A percentile compares a stretch with the other conserved stretches of the same genome.
Evolutionary conservation across 2,113 vertebrate species (phyloP).

Genomic region (Mugil cephalus): DNA sequence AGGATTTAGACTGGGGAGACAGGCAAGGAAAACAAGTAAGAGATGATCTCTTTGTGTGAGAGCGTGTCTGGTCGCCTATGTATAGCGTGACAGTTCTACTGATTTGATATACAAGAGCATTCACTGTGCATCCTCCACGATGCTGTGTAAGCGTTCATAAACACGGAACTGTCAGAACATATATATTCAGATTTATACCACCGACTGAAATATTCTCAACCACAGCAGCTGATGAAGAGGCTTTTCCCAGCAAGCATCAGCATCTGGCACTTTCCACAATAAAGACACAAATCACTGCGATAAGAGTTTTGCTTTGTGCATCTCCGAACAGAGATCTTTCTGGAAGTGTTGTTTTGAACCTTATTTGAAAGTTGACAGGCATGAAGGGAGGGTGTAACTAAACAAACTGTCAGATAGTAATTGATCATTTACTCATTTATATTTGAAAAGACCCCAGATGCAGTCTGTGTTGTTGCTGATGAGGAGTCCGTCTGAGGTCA

Average conservation of each 20-base stretch:
- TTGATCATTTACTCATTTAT: not conserved
- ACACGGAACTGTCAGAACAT: slow-evolving; percentile 55
- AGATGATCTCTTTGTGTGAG: slow-evolving; percentile 18
- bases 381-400: not conserved
- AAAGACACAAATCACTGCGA: slow-evolving; percentile 18
- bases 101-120: slow-evolving; percentile 44
- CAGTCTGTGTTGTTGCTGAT: not conserved
- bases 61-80: slow-evolving; percentile 20
- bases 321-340: not conserved
- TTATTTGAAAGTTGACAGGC: not conserved
- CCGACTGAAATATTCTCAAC: slow-evolving; percentile 41
- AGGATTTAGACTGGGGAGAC: slow-evolving; percentile 26
- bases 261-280: slow-evolving; percentile 4
- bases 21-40: slow-evolving; percentile 17
- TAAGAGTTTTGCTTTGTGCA: not conserved
- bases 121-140: slow-evolving; percentile 20
- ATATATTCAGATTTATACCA: slow-evolving; percentile 43
- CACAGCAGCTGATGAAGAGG: slow-evolving; percentile 32
- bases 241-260: slow-evolving; percentile 6
- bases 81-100: slow-evolving; percentile 32
- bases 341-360: not conserved
- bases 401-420: not conserved
- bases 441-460: not conserved
- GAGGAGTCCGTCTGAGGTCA: slow-evolving; percentile 3
- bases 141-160: slow-evolving; percentile 37